Conservation (phyloP, 2,113 vertebrate genomes). For the Rhea americana region DNA sequence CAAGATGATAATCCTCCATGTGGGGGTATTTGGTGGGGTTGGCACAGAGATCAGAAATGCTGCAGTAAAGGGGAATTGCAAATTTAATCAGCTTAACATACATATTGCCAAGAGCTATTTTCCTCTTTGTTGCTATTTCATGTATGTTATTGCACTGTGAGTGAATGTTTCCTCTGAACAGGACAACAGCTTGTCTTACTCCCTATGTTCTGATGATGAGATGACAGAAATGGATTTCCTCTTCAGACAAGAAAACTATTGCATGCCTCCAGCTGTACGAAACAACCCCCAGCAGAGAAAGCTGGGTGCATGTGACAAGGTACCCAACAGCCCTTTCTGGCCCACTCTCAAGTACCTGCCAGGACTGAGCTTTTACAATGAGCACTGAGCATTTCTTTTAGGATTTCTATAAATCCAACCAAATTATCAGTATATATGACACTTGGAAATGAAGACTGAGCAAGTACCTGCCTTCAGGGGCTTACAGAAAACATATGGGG, state of each 20-base stretch:
- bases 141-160: background rate
- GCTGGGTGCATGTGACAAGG: accelerated
- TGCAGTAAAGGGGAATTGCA: background rate
- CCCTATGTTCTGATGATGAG: background rate
- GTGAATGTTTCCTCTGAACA: background rate
- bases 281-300: background rate
- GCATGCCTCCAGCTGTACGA: background rate
- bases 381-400: accelerated
- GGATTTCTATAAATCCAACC: accelerated
- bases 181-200: background rate
- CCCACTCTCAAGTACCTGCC: background rate
- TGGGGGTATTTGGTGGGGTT: background rate
- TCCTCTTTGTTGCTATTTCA: background rate
- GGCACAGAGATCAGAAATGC: background rate
- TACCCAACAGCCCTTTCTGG: accelerated
- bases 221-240: background rate
- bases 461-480: background rate
- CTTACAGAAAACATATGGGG: background rate
- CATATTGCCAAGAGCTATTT: background rate
- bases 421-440: background rate
- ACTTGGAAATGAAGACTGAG: background rate
- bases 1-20: background rate
- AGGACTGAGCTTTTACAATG: background rate
- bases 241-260: background rate
- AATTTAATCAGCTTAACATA: background rate